phyloP scores from a whole-genome alignment of 2,888 invertebrate species.

The Nebria brevicollis region DNA sequence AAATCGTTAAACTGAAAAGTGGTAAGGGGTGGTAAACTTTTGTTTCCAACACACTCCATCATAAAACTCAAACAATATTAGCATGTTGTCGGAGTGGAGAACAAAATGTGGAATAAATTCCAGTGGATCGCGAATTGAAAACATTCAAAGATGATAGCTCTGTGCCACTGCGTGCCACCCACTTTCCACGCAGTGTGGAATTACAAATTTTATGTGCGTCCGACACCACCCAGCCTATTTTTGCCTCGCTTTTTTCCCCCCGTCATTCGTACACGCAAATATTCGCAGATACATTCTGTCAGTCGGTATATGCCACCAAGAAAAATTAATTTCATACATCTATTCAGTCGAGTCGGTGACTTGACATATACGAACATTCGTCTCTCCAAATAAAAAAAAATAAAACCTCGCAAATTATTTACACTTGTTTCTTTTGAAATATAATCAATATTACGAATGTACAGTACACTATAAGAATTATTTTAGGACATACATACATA shows the following conservation, averaged over 20 bases:
- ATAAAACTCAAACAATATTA: constrained; percentile 1
- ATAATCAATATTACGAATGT: neutral
- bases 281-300: neutral
- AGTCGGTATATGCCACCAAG: neutral
- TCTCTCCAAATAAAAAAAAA: neutral
- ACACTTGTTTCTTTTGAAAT: neutral
- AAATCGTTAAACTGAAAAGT: neutral
- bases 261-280: neutral
- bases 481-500: neutral
- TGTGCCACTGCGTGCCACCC: constrained; percentile 8
- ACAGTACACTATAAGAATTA: neutral
- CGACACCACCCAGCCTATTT: neutral
- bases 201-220: constrained; percentile 43
- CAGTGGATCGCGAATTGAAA: constrained; percentile 37
- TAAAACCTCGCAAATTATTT: neutral
- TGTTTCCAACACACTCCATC: neutral
- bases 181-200: constrained; percentile 10
- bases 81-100: neutral
- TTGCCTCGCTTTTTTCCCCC: neutral
- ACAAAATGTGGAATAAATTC: constrained; percentile 30
- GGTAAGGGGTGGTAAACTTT: neutral
- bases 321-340: constrained; percentile 1
- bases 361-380: neutral
- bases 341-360: neutral
- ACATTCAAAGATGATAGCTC: constrained; percentile 38